Percentiles rank a stretch among this genome's conserved stretches.
Conservation (phyloP, 2,113 vertebrate genomes). For the Galbula dea region DNA sequence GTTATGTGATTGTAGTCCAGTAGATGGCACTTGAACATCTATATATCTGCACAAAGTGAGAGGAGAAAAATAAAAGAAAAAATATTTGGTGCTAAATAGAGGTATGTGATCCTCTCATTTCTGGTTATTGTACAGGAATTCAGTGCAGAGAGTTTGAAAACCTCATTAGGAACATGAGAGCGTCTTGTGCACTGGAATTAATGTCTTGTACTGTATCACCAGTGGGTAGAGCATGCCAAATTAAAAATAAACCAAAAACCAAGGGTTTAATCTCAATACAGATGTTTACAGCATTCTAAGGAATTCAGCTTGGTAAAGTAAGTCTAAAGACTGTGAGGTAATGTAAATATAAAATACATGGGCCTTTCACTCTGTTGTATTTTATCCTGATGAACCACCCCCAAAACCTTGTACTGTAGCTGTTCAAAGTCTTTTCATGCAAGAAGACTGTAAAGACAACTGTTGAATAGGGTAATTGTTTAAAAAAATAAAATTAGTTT, state of each 20-base stretch:
- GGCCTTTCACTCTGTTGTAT: background rate
- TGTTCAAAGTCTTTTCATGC: background rate
- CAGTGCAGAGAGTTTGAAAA: background rate
- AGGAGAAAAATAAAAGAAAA: background rate
- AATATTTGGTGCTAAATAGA: background rate
- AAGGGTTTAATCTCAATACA: background rate
- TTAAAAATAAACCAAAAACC: background rate
- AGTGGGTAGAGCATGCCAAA: background rate
- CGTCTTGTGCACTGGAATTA: background rate
- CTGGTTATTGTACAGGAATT: background rate
- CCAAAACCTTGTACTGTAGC: background rate
- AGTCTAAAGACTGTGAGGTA: background rate
- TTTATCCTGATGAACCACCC: background rate
- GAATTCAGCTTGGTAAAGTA: background rate
- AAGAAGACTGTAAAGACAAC: background rate
- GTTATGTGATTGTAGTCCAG: background rate
- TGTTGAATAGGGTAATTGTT: background rate
- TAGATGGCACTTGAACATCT: background rate
- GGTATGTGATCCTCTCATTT: background rate
- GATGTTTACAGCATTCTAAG: background rate
- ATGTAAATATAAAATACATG: background rate
- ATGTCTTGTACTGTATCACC: background rate
- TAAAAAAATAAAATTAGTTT: background rate
- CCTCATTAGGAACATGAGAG: rapidly evolving
- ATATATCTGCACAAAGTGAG: background rate